Base-by-base conservation (phyloP, 2,888 invertebrate species). In the Plagiodera versicolora region DNA sequence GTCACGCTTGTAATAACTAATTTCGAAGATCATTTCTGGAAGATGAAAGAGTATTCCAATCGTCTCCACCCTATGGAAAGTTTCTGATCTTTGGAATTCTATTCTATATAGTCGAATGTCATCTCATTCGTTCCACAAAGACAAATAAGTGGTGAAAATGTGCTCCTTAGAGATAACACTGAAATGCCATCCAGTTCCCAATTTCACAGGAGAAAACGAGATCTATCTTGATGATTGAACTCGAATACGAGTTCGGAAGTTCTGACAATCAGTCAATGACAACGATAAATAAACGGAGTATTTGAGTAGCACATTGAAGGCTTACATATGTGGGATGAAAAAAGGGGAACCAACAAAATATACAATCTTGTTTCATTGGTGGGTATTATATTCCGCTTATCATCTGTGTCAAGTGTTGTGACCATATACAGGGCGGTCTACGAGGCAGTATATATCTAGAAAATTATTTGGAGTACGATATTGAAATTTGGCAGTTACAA, bases 181-280 rank as follows among this genome's bases (percentile, higher is more conserved):
- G 70, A 75, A 75, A 75, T 70, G 69, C 74, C 73, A 74, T 75
- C 70, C 65, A 63, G 60, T 71, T 67, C 74, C 74, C 72, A 73
- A 75, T 76, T 76, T 75, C 72, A 73, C 74, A 75, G 75, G 72
- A 75, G 75, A 75, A 75, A 75, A 73, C 74, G 72, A 68, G 66
- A 66, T 68, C 69, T 69, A 68, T 67, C 68, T 66, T 64, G 67
- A 69, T 71, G 70, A 68, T 70, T 66, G 64, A 67, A 68, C 69
- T 62, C 61, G 70, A 69, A 72, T 70, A 68, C 5, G 16, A 24
- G 11, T 24, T 1, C 24, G 4, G 24, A 24, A 24, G 24, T n/a
- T n/a, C n/a, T n/a, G n/a, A n/a, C n/a, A n/a, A n/a, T 9, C 35
- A 32, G 51, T 51, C 51, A 11, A 32, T 51, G 35, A 35, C 24